These are phyloP conservation scores for Trissonchulus sp. DNA, from an alignment of 2,888 invertebrate genomes.

Conservation along the genomic window DNA sequence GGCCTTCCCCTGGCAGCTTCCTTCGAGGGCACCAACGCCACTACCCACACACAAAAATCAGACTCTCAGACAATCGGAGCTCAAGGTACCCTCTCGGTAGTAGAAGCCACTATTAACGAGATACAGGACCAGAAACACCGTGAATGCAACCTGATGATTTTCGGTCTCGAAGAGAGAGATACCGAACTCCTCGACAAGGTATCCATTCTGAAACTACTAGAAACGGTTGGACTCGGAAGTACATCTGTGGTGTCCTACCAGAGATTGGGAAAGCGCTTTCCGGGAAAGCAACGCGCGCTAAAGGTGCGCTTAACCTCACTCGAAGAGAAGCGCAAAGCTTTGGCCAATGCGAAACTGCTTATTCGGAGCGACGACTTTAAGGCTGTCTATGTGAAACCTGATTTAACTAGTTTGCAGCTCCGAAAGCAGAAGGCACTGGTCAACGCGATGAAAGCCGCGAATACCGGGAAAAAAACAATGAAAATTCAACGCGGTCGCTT, in stretches of 20 bases:
- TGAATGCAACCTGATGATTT: constrained; percentile 1
- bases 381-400: neutral
- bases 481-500: neutral
- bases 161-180: too few species aligned
- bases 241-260: neutral
- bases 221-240: neutral
- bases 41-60: too few species aligned
- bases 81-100: too few species aligned
- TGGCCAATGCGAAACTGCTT: neutral
- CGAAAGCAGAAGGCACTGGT: neutral
- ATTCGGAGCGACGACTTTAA: neutral
- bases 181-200: too few species aligned
- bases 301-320: neutral
- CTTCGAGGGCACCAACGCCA: too few species aligned
- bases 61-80: too few species aligned
- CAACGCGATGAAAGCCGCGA: neutral
- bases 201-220: too few species aligned
- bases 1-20: too few species aligned
- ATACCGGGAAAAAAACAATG: neutral
- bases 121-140: constrained; percentile 1
- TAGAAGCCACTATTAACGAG: too few species aligned
- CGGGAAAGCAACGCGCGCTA: neutral
- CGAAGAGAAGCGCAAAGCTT: neutral
- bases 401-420: neutral
- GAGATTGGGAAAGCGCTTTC: neutral